Evolutionary conservation across 2,113 vertebrate species (phyloP).

Genomic region (Poeciliopsis retropinna): DNA sequence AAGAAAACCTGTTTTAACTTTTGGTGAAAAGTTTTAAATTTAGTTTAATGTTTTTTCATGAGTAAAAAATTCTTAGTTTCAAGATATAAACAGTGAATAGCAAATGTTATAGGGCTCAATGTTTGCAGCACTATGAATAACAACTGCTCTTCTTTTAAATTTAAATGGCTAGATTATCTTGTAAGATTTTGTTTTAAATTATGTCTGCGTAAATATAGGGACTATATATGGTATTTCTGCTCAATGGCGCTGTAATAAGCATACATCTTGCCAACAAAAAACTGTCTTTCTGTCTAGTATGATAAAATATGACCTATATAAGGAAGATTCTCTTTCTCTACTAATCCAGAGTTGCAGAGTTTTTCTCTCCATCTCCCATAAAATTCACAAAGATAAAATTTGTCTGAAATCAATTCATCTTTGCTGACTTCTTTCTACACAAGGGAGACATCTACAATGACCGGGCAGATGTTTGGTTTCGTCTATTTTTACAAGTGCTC

Average conservation of each 20-base stretch:
- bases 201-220: too few relatives aligned
- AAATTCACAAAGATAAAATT: slow-evolving; percentile 23
- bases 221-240: too few relatives aligned
- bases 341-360: slow-evolving; percentile 1
- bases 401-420: slow-evolving; percentile 24
- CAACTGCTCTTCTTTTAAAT: too few relatives aligned
- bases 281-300: background rate
- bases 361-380: slow-evolving; percentile 2
- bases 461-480: slow-evolving; percentile 65
- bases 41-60: too few relatives aligned
- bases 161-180: too few relatives aligned
- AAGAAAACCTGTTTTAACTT: too few relatives aligned
- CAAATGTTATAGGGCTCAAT: background rate
- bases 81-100: background rate
- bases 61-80: background rate
- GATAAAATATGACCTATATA: background rate
- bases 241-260: too few relatives aligned
- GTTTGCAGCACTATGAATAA: too few relatives aligned
- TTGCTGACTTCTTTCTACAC: slow-evolving; percentile 38
- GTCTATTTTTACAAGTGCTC: slow-evolving; percentile 75
- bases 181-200: too few relatives aligned
- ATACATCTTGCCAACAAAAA: background rate
- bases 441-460: slow-evolving; percentile 32
- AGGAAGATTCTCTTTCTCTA: background rate
- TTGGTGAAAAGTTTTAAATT: too few relatives aligned